Base-by-base conservation (phyloP, 2,797 vertebrate species). In the Remorina albescens region DNA sequence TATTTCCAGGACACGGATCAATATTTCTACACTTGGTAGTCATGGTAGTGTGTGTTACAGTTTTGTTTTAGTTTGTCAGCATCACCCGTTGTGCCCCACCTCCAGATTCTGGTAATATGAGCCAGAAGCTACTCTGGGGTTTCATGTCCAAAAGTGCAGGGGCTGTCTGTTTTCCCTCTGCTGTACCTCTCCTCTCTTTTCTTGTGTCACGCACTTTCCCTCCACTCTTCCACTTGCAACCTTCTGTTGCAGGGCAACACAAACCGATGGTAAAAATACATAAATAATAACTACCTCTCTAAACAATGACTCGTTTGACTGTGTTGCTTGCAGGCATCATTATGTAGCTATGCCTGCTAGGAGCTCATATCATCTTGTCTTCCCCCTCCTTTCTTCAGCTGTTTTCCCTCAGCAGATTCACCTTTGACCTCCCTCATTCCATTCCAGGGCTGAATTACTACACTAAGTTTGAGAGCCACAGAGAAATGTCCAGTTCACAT, bases 41-140 rank as follows among this genome's bases (percentile, higher is more conserved):
- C 71, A 86, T 77, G 55, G 66, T 15, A 67, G 47, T 80, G 84
- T 25, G 34, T 74, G 63, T 80, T 81, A 67, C 36, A 85, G 76
- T 88, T 86, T 67, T 81, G 78, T 75, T 76, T 79, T 51, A 74
- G 74, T 83, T 83, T 87, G 78, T 89, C 87, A 90, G 88, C 84
- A 88, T 75, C 61, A 63, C 70, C 83, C 68, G 71, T 75, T 57
- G 26, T 46, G 88, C 90, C 82, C 92, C 93, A 92, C 94, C 94
- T 94, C 88, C 88, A 86, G 67, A 87, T 90, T 91, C 82, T 91
- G 76, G 95, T 94, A 95, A 95, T 83, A 87, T 88, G 95, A 95
- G 89, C 89, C 88, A 83, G 55, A 87, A 58, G 78, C 89, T 86
- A 88, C 90, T 88, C 78, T 93, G 92, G 90, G 94, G 92, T 93